Evolutionary conservation across 2,113 vertebrate genomes (phyloP), one percentile per base, ranked within the genome.

Genomic region (Apaloderma vittatum): DNA sequence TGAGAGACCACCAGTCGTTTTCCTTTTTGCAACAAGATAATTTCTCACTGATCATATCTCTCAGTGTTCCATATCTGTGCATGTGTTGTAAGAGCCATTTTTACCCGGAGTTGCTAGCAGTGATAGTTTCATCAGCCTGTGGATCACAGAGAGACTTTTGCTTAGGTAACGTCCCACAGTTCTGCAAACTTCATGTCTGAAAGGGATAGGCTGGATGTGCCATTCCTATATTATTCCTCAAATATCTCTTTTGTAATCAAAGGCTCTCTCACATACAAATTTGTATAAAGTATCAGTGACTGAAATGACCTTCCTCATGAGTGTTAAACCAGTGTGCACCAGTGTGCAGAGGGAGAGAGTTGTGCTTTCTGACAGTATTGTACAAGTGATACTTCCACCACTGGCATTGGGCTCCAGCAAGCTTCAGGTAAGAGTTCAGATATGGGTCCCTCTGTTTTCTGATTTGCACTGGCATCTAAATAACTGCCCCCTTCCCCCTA

Each of bases 401-500:
- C 1, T 40, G 62, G 14, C 8, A 12, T 0, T 61, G 51, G 4
- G 32, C 12, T 92, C 40, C 45, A 19, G 65, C 40, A 18, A 80
- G 26, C 34, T 20, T 13, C 8, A 57, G 19, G 4, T n/a, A 46
- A 40, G 17, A 21, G 12, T 21, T 36, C 40, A 80, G 30, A 36
- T 36, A n/a, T 12, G 4, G 12, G 4, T 59, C 12, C 27, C 8
- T 87, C 37, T 76, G 12, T 55, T 90, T 84, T 77, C 49, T 61
- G 15, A 7, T 85, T 85, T 81, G 24, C 13, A 48, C 51, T 85
- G 55, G 12, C 27, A 81, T 9, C 4, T 40, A 34, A 32, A 48
- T 61, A 52, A 57, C 8, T 32, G 3, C 11, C 5, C 62, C 61
- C 8, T 20, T 5, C 0, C 1, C 4, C 2, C 8, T 2, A 7